Conservation (phyloP, 2,797 vertebrate species). For the Babyrousa celebensis region DNA sequence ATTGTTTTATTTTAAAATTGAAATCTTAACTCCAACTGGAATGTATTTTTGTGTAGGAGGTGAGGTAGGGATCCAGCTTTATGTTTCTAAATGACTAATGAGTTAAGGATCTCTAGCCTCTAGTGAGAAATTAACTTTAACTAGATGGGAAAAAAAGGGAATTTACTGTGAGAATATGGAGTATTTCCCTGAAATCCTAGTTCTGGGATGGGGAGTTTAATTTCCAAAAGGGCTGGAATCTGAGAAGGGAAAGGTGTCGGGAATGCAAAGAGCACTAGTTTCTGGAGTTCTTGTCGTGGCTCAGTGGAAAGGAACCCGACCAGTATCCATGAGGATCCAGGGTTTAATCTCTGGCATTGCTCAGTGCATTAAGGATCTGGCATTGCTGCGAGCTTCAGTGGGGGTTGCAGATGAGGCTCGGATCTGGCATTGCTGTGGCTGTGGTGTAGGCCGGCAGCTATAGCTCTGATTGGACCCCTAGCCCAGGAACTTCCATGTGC, state of each 20-base stretch:
- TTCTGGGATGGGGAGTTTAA: conserved; percentile 45
- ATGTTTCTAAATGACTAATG: neutral
- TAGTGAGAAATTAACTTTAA: neutral
- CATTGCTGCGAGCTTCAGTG: no score
- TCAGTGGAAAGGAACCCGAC: no score
- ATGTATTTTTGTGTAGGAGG: conserved; percentile 1
- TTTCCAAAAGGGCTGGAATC: neutral
- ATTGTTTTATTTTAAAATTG: conserved; percentile 30
- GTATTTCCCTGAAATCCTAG: conserved; percentile 22
- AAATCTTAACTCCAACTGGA: conserved; percentile 13
- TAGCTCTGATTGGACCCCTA: no score
- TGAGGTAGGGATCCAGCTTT: conserved; percentile 15
- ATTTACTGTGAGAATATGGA: neutral
- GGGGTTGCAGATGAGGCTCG: no score
- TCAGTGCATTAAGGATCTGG: no score
- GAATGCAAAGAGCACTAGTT: conserved; percentile 3
- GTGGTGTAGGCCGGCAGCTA: no score
- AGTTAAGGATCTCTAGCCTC: conserved; percentile 17
- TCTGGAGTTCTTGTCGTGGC: neutral
- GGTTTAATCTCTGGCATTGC: no score
- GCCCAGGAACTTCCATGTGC: no score
- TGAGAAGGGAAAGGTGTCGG: neutral
- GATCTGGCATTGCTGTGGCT: no score
- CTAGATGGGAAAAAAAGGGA: neutral
- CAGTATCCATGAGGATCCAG: no score